Evolutionary conservation across 2,113 vertebrate genomes (phyloP), one percentile per base, ranked within the genome.

Genomic region (Pitta sordida): DNA sequence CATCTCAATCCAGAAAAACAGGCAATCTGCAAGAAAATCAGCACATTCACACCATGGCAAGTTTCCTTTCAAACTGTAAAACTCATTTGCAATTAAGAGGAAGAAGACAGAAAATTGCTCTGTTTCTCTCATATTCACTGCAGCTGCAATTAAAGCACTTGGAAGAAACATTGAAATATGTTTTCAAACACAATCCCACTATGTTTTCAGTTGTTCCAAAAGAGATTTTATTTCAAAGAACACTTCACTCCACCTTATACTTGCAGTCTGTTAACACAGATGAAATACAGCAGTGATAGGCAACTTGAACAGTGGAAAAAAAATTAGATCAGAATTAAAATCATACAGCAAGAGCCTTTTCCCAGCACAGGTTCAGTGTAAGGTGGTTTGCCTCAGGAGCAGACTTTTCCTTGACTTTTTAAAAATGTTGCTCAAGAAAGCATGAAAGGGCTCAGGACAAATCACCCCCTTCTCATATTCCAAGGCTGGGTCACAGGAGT

Each of bases 191-290:
- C 15, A 79, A 51, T 39, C 19, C 23, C 3, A 2, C 0, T 22
- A 55, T 4, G 9, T 55, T 55, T 70, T 82, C 21, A 55, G 18
- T 15, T 60, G 44, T 73, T 79, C 14, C 2, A 9, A 90, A 71
- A 49, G 22, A 46, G 23, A 10, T 48, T 94, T 96, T 91, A 94
- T 93, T 95, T 86, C 53, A 64, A 93, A 59, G 59, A 88, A 92
- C 32, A 52, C 22, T 60, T 65, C 13, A n/a, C 24, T 44, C 53
- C n/a, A 92, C 51, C 9, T 39, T 43, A 62, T 58, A 52, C 69
- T 69, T 26, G 51, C 76, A 77, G 41, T 56, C 58, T 9, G 3
- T 29, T 71, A 73, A 37, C 13, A 56, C 0, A 52, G 13, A 34
- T 24, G 48, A 90, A 95, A 85, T 13, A 73, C 0, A 79, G 53